Conservation (phyloP, 2,113 vertebrate genomes). For the Vicugna pacos region DNA sequence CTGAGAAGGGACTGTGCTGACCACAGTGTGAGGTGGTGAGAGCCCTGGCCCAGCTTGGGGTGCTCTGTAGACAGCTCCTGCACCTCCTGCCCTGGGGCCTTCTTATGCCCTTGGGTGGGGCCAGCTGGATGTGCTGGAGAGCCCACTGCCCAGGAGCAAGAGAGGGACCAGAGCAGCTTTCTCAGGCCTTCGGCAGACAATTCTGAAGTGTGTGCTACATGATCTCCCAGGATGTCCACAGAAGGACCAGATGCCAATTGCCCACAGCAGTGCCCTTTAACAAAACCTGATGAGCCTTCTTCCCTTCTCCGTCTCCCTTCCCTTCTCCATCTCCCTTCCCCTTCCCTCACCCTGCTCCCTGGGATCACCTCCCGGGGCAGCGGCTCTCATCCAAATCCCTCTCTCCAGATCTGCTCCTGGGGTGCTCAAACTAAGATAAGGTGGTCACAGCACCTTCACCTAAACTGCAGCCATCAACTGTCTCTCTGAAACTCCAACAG, state of each 20-base stretch:
- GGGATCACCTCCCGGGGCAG: not conserved
- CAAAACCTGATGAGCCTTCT: not conserved
- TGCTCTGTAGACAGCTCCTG: not conserved
- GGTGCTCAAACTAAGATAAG: not conserved
- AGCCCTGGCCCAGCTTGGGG: not conserved
- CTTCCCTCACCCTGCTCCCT: not conserved
- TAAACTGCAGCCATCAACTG: not conserved
- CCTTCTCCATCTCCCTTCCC: not conserved
- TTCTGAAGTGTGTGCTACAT: not conserved
- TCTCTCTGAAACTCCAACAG: not conserved
- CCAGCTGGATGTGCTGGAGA: not conserved
- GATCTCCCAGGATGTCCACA: not conserved
- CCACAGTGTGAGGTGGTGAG: not conserved
- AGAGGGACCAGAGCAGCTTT: not conserved
- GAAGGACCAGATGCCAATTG: not conserved
- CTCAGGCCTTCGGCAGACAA: not conserved
- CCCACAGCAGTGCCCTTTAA: not conserved
- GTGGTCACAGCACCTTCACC: accelerated
- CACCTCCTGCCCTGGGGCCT: not conserved
- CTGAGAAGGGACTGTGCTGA: not conserved
- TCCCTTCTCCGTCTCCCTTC: not conserved
- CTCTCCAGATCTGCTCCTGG: not conserved
- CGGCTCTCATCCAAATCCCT: not conserved
- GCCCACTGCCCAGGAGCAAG: not conserved
- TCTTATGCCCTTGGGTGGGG: not conserved